Conservation (phyloP, 2,113 vertebrate species). For the Nerophis ophidion region DNA sequence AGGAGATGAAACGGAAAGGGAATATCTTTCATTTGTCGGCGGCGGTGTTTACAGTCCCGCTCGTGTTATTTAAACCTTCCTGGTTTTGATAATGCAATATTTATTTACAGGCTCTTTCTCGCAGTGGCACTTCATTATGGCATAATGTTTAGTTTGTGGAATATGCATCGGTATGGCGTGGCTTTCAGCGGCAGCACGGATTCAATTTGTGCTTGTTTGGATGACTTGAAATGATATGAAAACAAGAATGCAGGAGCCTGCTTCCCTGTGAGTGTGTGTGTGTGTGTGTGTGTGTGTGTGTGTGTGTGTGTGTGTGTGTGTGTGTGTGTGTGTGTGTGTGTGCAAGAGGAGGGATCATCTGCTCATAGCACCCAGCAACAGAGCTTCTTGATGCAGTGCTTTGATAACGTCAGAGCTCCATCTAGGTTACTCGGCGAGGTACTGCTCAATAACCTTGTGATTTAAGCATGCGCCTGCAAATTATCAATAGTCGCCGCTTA, state of each 20-base stretch:
- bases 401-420: slow-evolving; percentile 79
- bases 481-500: slow-evolving; percentile 34
- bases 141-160: slow-evolving; percentile 9
- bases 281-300: background rate
- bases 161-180: slow-evolving; percentile 16
- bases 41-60: background rate
- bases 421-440: slow-evolving; percentile 73
- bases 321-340: background rate
- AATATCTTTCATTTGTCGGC: slow-evolving; percentile 18
- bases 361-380: slow-evolving; percentile 65
- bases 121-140: slow-evolving; percentile 3
- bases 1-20: slow-evolving; percentile 32
- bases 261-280: slow-evolving; percentile 11
- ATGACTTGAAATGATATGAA: slow-evolving; percentile 34
- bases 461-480: slow-evolving; percentile 47
- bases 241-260: slow-evolving; percentile 26
- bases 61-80: slow-evolving; percentile 18
- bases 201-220: slow-evolving; percentile 28
- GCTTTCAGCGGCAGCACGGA: slow-evolving; percentile 14
- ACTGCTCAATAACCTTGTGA: slow-evolving; percentile 65
- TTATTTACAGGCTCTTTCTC: slow-evolving; percentile 22
- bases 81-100: slow-evolving; percentile 15
- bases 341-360: slow-evolving; percentile 45
- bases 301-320: background rate
- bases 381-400: slow-evolving; percentile 59